Evolutionary conservation across 2,888 invertebrate species (phyloP), one percentile per base, ranked within the genome.

Genomic region (Spilosoma lubricipeda): DNA sequence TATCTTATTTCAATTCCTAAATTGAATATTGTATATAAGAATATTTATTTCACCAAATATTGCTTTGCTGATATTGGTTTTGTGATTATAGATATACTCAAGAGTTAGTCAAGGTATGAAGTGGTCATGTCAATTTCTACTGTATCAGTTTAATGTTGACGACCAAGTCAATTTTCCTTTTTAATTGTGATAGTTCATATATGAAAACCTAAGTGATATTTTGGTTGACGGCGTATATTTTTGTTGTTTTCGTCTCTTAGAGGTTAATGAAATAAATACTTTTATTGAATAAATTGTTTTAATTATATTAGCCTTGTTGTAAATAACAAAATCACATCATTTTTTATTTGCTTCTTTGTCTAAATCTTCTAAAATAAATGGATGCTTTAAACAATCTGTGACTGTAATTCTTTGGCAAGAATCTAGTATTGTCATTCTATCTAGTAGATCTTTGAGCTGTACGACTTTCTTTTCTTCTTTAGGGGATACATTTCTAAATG

Each of bases 391-490:
- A 67, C 99, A 99, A 90, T 99, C 98, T 89, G 98, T 98, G 82
- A 99, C 97, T 67, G 98, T 97, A 87, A 98, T 96, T 87, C 99
- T 97, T 94, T 99, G 99, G 80, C 97, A 97, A 20, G 98, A 97
- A 95, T 99, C 99, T 82, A 99, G 95, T 93, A 98, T 97, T 85
- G 99, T 96, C 86, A 99, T 98, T 89, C 98, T 98, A 86, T 99
- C 99, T 85, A 99, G 93, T 67, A 99, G 95, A 93, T 99, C 99
- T 93, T 98, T 98, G 42, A 99, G 96, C 91, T 99, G 99, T 48
- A 96, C 96, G 56, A 99, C 97, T 96, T 99, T 99, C 71, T 97
- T 97, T 84, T 98, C 96, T 92, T 99, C 98, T 87, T 98, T 98
- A 59, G 98, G 96, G 7, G 98, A 98, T 82, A 98, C 93, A 80